A percentile compares a stretch with the other conserved stretches of the same genome.
These are phyloP conservation scores for Etheostoma nigrum DNA, from an alignment of 2,797 vertebrate species.

Conservation along the genomic window DNA sequence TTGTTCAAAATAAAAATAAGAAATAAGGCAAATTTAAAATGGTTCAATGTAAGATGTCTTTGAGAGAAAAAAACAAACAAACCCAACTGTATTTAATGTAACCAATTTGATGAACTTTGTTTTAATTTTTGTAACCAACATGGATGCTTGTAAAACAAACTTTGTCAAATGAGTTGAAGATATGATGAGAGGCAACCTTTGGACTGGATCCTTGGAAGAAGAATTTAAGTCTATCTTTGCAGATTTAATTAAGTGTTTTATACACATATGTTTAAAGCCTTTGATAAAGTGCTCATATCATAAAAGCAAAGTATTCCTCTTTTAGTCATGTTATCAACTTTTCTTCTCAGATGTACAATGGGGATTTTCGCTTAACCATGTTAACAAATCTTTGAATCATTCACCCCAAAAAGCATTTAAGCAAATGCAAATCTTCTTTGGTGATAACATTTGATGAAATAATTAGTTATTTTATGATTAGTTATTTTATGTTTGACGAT, in stretches of 20 bases:
- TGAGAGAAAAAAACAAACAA: no score
- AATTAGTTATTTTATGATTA: no score
- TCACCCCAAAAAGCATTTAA: no score
- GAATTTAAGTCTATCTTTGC: constrained; percentile 69
- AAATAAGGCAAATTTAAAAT: no score
- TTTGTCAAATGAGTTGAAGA: constrained; percentile 64
- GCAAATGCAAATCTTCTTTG: not conserved
- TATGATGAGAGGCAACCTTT: constrained; percentile 58
- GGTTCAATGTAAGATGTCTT: no score
- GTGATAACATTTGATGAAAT: not conserved
- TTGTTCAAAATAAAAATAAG: no score
- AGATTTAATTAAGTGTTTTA: constrained; percentile 83
- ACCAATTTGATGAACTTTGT: constrained; percentile 76
- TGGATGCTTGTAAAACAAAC: constrained; percentile 77
- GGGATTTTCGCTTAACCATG: constrained; percentile 33
- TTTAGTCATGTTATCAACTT: constrained; percentile 67
- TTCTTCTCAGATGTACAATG: constrained; percentile 52
- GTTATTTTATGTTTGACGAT: no score
- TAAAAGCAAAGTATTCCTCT: constrained; percentile 70
- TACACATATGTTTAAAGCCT: constrained; percentile 84
- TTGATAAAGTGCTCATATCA: constrained; percentile 79
- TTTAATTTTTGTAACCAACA: constrained; percentile 77
- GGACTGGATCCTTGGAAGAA: constrained; percentile 69
- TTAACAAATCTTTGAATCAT: not conserved
- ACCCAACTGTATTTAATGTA: no score